phyloP scores from a whole-genome alignment of 2,888 invertebrate species.

The Dione juno region DNA sequence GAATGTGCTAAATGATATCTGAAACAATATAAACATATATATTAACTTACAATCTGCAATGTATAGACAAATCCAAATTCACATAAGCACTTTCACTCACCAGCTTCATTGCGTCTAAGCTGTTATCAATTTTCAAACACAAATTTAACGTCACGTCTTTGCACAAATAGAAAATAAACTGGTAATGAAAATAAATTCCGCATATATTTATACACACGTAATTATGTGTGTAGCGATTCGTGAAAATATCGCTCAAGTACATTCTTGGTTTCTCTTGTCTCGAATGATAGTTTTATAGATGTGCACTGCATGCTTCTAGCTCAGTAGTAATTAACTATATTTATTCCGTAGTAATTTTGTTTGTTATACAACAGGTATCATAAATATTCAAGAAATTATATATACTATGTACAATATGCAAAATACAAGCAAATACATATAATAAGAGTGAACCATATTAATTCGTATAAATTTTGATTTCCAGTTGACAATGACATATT shows the following conservation, averaged over 20 bases:
- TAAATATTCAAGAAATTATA: neutral
- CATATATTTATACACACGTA: constrained; percentile 82
- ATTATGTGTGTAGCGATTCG: constrained; percentile 76
- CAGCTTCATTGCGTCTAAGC: constrained; percentile 78
- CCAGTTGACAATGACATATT: too few species aligned
- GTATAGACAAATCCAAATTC: constrained; percentile 35
- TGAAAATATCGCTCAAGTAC: constrained; percentile 70
- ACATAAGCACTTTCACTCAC: constrained; percentile 70
- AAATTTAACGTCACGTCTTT: constrained; percentile 68
- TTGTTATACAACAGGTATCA: neutral
- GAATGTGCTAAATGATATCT: constrained; percentile 66
- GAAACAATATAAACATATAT: constrained; percentile 54
- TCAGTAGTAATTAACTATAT: constrained; percentile 2
- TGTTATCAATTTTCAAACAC: constrained; percentile 55
- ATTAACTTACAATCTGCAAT: constrained; percentile 38
- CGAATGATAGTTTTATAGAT: constrained; percentile 39
- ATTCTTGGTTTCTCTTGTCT: constrained; percentile 69
- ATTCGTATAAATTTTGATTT: too few species aligned
- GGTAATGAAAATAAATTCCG: constrained; percentile 83
- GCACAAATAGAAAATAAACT: constrained; percentile 74
- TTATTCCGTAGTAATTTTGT: neutral
- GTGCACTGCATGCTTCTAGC: neutral
- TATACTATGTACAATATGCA: too few species aligned
- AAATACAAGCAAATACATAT: too few species aligned
- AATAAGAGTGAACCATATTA: too few species aligned